A percentile compares a stretch with the other conserved stretches of the same genome.
phyloP scores from a whole-genome alignment of 2,113 vertebrate genomes.

The Nothoprocta perdicaria region DNA sequence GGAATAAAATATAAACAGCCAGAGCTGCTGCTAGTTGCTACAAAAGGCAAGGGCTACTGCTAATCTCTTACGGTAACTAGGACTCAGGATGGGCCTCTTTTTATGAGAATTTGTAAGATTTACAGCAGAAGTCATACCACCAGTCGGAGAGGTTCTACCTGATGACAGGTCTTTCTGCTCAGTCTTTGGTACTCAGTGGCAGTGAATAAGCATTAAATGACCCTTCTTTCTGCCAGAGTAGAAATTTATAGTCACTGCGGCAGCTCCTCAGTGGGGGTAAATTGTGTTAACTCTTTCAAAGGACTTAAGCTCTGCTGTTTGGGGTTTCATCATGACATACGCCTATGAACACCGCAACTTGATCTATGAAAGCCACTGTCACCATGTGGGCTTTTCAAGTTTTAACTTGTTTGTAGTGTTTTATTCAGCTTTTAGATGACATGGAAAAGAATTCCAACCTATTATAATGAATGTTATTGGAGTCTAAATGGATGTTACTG shows the following conservation, averaged over 20 bases:
- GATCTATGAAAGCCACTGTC: background rate
- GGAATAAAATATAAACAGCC: constrained; percentile 1
- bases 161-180: constrained; percentile 51
- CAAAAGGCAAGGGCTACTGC: background rate
- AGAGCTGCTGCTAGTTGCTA: background rate
- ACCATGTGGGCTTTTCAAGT: background rate
- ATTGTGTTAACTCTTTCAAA: constrained; percentile 38
- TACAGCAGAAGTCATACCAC: background rate
- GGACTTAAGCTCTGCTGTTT: background rate
- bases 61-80: background rate
- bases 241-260: constrained; percentile 26
- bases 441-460: background rate
- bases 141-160: constrained; percentile 12
- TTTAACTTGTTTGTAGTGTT: background rate
- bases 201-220: constrained; percentile 44
- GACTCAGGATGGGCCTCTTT: constrained; percentile 5
- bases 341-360: background rate
- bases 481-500: background rate
- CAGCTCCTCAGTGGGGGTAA: background rate
- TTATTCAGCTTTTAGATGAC: background rate
- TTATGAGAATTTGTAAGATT: constrained; percentile 17
- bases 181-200: constrained; percentile 41
- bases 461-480: background rate
- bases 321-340: background rate
- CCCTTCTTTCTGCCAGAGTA: background rate